Percentiles rank a stretch among this genome's conserved stretches.
phyloP scores from a whole-genome alignment of 2,888 invertebrate species.

The Stenurella melanura region DNA sequence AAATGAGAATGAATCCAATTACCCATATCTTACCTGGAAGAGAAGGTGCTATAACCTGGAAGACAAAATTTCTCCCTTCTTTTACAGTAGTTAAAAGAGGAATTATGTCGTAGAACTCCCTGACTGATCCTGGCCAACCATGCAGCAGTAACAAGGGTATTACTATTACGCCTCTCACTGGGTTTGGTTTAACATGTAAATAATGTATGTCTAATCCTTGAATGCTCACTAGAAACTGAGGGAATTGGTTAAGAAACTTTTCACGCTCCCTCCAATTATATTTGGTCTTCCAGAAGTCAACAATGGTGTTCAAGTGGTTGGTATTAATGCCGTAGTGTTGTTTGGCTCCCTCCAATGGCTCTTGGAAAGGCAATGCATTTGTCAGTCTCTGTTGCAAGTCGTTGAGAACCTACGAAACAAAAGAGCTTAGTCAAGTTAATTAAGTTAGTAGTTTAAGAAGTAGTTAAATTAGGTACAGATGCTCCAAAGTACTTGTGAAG shows the following conservation, averaged over 20 bases:
- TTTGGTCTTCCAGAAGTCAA: constrained; percentile 85
- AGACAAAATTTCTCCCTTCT: constrained; percentile 77
- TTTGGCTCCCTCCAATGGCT: constrained; percentile 79
- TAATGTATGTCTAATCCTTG: constrained; percentile 83
- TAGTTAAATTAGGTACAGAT: too few species aligned
- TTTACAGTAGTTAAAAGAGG: constrained; percentile 78
- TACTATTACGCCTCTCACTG: constrained; percentile 68
- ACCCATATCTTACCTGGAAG: constrained; percentile 71
- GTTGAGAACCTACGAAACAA: constrained; percentile 36
- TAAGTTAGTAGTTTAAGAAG: too few species aligned
- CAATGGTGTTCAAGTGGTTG: constrained; percentile 77
- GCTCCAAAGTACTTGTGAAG: too few species aligned
- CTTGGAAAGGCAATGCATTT: constrained; percentile 68
- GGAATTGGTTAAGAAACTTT: constrained; percentile 78
- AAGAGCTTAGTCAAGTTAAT: too few species aligned
- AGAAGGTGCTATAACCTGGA: constrained; percentile 79
- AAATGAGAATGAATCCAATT: too few species aligned
- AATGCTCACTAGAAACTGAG: constrained; percentile 83
- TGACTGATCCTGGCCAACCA: constrained; percentile 92
- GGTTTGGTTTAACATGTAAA: constrained; percentile 75
- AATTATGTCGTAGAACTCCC: constrained; percentile 87
- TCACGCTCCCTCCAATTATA: constrained; percentile 82
- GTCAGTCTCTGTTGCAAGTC: constrained; percentile 74
- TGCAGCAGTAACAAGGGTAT: constrained; percentile 84
- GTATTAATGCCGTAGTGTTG: constrained; percentile 91